Evolutionary conservation across 2,888 invertebrate species (phyloP).

Genomic region (Aphidius colemani): DNA sequence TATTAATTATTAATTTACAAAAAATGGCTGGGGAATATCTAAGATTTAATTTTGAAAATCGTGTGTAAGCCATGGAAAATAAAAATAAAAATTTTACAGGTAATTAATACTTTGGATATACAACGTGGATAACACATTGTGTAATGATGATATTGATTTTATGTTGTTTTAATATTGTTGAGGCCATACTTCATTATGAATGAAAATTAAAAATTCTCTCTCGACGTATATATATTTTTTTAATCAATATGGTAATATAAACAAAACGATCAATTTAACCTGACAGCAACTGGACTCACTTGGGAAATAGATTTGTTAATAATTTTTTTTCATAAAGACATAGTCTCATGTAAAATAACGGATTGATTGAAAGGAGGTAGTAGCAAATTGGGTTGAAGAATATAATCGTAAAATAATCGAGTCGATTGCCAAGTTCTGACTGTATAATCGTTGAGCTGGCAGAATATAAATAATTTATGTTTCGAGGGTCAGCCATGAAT

Average conservation of each 20-base stretch:
- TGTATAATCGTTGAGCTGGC: slow-evolving; percentile 34
- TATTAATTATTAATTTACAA: too few species aligned
- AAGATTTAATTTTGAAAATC: too few species aligned
- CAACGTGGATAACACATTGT: too few species aligned
- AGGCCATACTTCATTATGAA: too few species aligned
- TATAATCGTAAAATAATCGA: slow-evolving; percentile 27
- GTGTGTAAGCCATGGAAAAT: too few species aligned
- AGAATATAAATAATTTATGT: slow-evolving; percentile 42
- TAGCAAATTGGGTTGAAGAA: slow-evolving; percentile 8
- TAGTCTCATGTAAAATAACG: neutral
- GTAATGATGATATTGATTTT: too few species aligned
- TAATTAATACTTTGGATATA: too few species aligned
- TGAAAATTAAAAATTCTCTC: slow-evolving; percentile 4
- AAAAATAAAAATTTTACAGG: too few species aligned
- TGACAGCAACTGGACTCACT: slow-evolving; percentile 22
- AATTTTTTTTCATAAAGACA: slow-evolving; percentile 1
- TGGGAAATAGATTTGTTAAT: slow-evolving; percentile 25
- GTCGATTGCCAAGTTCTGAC: slow-evolving; percentile 24
- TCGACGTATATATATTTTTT: slow-evolving; percentile 22
- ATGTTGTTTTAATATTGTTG: too few species aligned
- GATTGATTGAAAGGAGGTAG: neutral
- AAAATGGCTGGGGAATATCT: too few species aligned
- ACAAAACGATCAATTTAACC: slow-evolving; percentile 32
- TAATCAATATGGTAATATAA: slow-evolving; percentile 39
- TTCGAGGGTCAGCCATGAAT: slow-evolving; percentile 36